Conservation (phyloP, 2,113 vertebrate species). For the Ivindomyrus marchei region DNA sequence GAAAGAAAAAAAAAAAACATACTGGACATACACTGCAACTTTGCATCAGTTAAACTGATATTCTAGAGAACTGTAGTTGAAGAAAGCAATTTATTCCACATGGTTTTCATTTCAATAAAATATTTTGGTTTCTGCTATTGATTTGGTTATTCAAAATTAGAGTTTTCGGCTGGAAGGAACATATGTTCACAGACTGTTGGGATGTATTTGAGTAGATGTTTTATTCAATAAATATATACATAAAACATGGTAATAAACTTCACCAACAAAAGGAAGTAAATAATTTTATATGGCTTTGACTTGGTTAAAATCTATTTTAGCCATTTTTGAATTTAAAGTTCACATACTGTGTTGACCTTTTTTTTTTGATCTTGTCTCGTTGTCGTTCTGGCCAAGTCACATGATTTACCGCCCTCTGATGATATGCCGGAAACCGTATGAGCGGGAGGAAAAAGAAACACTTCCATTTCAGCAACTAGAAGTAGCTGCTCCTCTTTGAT, state of each 20-base stretch:
- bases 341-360: background rate
- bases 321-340: background rate
- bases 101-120: conserved; percentile 5
- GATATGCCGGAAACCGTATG: background rate
- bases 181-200: background rate
- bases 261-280: background rate
- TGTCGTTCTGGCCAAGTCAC: background rate
- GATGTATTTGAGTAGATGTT: background rate
- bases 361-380: background rate
- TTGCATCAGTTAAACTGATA: background rate
- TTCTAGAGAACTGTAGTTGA: background rate
- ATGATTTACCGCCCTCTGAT: background rate
- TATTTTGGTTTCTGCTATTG: conserved; percentile 2
- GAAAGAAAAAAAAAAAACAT: background rate
- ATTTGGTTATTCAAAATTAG: background rate
- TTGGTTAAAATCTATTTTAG: background rate
- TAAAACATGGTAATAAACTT: background rate
- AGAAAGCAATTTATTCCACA: background rate
- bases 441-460: background rate
- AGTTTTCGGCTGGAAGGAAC: background rate
- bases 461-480: background rate
- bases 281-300: background rate
- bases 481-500: background rate
- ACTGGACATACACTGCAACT: background rate
- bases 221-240: background rate